phyloP scores from a whole-genome alignment of 2,888 invertebrate species.

The Epirrhoe alternata region DNA sequence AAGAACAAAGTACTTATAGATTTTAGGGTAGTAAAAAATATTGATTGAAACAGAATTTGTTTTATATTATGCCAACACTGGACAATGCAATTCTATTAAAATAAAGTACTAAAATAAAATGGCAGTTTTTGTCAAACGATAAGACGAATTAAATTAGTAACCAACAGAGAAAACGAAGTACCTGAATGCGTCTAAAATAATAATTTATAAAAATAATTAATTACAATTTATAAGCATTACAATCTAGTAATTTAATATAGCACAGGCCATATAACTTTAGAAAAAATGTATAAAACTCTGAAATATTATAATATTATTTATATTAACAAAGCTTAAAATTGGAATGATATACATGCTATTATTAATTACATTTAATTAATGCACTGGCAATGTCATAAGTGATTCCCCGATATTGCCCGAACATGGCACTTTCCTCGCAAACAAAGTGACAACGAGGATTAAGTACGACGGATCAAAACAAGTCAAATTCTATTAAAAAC shows the following conservation, averaged over 20 bases:
- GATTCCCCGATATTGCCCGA: neutral
- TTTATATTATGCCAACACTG: neutral
- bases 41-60: neutral
- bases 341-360: conserved; percentile 41
- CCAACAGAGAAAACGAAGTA: conserved; percentile 24
- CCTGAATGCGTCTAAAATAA: conserved; percentile 37
- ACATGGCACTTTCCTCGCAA: neutral
- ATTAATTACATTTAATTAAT: conserved; percentile 25
- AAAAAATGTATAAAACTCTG: conserved; percentile 40
- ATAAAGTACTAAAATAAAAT: conserved; percentile 11
- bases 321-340: conserved; percentile 40
- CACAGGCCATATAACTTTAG: conserved; percentile 35
- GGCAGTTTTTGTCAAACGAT: conserved; percentile 7
- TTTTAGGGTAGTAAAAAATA: too few species aligned
- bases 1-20: neutral
- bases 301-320: conserved; percentile 35
- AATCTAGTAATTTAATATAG: conserved; percentile 38
- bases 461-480: neutral
- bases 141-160: conserved; percentile 9
- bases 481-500: neutral
- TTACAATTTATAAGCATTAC: conserved; percentile 39
- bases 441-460: neutral
- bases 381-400: conserved; percentile 26
- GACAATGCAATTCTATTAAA: neutral
- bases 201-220: conserved; percentile 37